Base-by-base conservation (phyloP, 2,113 vertebrate genomes). In the Lynx canadensis region DNA sequence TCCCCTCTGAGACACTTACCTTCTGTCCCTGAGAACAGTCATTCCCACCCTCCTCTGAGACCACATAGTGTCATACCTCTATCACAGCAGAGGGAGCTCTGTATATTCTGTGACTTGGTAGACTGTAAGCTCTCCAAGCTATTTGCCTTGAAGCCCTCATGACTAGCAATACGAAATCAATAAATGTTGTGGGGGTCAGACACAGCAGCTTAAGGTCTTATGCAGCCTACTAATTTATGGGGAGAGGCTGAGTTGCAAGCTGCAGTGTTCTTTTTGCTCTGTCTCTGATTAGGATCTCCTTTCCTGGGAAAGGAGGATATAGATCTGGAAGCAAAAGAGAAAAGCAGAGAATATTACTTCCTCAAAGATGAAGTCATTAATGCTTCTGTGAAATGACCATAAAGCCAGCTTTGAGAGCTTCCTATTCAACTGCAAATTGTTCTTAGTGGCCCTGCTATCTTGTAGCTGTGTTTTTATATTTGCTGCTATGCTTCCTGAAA, bases 401-500 rank as follows among this genome's bases (percentile, higher is more conserved):
- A 83, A 89, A 84, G 36, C 50, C 79, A 73, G 57, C 21, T 92
- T 63, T 38, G 45, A 97, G 96, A 88, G 0, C 1, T 97, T 87
- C 87, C 36, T 27, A 16, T 94, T 98, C 71, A 85, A 89, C 80
- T 96, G 74, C 96, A 93, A 81, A 96, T 81, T 97, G 94, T 96
- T 97, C 92, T 27, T 52, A 94, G 96, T 76, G 95, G 91, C 91
- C 45, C 73, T 63, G 83, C 50, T 89, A 48, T 87, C 73, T n/a
- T 36, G 19, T 60, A 84, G 92, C 36, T 74, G 21, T 95, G 68
- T 97, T 97, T 95, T 96, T 87, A 95, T 97, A 94, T 83, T 50
- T 94, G 92, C 84, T 45, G 27, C 92, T 96, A 45, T 11, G 95
- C 98, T 95, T 98, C 83, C 97, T 92, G 94, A 98, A 97, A 89